phyloP scores from a whole-genome alignment of 2,888 invertebrate species.

The Patella ulyssiponensis region DNA sequence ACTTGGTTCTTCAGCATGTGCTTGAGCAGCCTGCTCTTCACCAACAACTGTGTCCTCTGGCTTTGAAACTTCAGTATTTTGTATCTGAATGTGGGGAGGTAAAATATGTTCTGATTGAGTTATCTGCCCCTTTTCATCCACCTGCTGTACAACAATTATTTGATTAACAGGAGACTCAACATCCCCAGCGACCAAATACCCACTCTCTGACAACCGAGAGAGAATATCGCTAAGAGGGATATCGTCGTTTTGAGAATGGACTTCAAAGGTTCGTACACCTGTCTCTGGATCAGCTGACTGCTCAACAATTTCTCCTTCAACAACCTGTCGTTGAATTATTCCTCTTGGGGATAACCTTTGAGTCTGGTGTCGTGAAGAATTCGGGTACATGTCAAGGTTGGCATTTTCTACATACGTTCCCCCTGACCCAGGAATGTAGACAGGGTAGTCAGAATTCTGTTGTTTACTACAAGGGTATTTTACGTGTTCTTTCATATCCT shows the following conservation, averaged over 20 bases:
- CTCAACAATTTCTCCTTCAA: background rate
- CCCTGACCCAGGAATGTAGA: background rate
- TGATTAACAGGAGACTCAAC: background rate
- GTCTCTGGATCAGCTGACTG: background rate
- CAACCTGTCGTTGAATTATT: background rate
- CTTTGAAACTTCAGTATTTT: background rate
- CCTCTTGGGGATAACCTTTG: background rate
- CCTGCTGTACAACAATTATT: background rate
- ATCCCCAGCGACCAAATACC: background rate
- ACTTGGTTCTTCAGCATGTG: background rate
- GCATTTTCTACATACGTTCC: background rate
- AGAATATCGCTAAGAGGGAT: background rate
- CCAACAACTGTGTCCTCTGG: background rate
- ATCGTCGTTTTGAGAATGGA: conserved; percentile 5
- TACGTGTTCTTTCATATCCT: conserved; percentile 35
- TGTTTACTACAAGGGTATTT: conserved; percentile 32
- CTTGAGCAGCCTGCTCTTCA: background rate
- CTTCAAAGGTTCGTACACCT: conserved; percentile 2
- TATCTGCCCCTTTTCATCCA: conserved; percentile 9
- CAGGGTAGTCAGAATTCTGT: background rate
- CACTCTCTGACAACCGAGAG: background rate
- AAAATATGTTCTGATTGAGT: background rate
- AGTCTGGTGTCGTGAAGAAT: background rate
- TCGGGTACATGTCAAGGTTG: background rate
- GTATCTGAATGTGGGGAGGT: conserved; percentile 3